Conservation (phyloP, 2,888 invertebrate genomes). For the Pomacea canaliculata region DNA sequence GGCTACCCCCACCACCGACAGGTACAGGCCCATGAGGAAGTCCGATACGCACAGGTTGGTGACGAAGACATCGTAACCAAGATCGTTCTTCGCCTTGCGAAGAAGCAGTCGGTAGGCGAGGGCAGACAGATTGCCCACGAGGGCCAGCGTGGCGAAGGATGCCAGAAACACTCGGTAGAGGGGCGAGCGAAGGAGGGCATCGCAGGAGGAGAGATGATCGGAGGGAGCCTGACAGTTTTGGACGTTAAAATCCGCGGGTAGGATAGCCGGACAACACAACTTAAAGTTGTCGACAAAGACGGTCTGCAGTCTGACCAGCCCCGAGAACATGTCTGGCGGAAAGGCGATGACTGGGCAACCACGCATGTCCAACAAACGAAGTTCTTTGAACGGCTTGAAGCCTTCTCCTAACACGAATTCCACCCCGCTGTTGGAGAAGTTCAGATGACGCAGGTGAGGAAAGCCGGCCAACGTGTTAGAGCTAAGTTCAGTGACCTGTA, state of each 20-base stretch:
- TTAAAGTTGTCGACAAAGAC: slow-evolving; percentile 5
- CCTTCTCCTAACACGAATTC: neutral
- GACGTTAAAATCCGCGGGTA: neutral
- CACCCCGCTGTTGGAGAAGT: slow-evolving; percentile 5
- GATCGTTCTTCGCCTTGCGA: too few species aligned
- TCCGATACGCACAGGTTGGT: slow-evolving; percentile 24
- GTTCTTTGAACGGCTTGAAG: slow-evolving; percentile 4
- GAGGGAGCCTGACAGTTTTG: slow-evolving; percentile 25
- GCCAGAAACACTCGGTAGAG: slow-evolving; percentile 21
- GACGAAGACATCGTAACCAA: slow-evolving; percentile 21
- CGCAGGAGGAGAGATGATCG: slow-evolving; percentile 29
- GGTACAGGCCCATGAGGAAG: slow-evolving; percentile 30
- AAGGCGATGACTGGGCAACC: neutral
- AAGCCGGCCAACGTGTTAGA: slow-evolving; percentile 72
- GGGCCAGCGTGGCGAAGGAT: slow-evolving; percentile 18
- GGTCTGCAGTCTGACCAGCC: neutral
- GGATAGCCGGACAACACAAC: neutral
- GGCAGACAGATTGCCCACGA: slow-evolving; percentile 24
- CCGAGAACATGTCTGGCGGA: neutral
- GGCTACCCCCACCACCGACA: slow-evolving; percentile 25
- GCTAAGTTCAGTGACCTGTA: too few species aligned
- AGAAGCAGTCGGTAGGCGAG: slow-evolving; percentile 11
- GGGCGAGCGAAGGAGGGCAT: slow-evolving; percentile 20
- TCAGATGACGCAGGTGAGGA: slow-evolving; percentile 47
- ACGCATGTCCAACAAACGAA: slow-evolving; percentile 15